A percentile compares a stretch with the other conserved stretches of the same genome.
Evolutionary conservation across 2,113 vertebrate species (phyloP).

Genomic region (Myiagra hebetior): DNA sequence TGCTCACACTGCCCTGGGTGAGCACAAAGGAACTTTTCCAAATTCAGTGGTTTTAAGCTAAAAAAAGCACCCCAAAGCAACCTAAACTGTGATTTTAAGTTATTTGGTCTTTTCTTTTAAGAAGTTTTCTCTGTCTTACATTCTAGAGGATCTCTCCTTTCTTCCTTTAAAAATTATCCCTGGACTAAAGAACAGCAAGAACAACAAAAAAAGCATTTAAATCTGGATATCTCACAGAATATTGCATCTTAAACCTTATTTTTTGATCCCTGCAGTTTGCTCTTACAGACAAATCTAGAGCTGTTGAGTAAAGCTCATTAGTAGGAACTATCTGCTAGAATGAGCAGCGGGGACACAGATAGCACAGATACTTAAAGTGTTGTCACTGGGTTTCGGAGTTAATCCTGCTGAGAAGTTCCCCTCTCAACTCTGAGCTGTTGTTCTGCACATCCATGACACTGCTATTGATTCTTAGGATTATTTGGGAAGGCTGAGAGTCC

Average conservation of each 20-base stretch:
- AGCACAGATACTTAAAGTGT: background rate
- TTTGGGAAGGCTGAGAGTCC: background rate
- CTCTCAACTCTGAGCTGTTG: background rate
- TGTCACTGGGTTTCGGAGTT: constrained; percentile 27
- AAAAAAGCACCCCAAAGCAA: background rate
- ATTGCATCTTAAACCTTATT: constrained; percentile 16
- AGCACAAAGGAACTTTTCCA: background rate
- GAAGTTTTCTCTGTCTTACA: background rate
- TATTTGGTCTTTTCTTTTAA: background rate
- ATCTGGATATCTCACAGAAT: background rate
- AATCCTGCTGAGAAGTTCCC: constrained; percentile 9
- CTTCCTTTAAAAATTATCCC: background rate
- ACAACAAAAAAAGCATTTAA: background rate
- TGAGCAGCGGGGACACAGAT: background rate
- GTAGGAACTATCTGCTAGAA: background rate
- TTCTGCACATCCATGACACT: background rate
- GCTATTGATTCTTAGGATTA: background rate
- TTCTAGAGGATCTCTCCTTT: background rate
- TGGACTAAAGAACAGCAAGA: background rate
- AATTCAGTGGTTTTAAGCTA: background rate
- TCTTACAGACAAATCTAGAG: background rate
- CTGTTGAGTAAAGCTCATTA: constrained; percentile 18
- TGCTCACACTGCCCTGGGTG: background rate
- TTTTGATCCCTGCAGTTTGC: background rate
- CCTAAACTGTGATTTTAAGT: background rate